Evolutionary conservation across 2,113 vertebrate genomes (phyloP).

Genomic region (Sphyrna mokarran): DNA sequence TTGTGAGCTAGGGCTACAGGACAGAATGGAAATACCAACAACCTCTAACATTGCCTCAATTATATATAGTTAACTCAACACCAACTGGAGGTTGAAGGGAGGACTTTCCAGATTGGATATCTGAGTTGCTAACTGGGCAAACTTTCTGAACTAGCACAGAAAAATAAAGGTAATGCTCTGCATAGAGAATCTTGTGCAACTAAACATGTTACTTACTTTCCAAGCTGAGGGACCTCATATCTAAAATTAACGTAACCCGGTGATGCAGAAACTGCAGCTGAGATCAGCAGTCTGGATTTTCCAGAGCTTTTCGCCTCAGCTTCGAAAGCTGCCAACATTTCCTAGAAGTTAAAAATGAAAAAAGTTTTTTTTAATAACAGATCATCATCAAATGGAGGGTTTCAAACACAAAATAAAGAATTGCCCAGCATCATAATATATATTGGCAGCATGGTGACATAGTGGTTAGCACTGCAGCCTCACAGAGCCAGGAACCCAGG

Average conservation of each 20-base stretch:
- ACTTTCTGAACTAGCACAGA: neutral
- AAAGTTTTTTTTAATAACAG: neutral
- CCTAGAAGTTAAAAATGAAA: conserved; percentile 44
- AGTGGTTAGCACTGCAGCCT: too few species aligned
- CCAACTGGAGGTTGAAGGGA: neutral
- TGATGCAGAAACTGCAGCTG: conserved; percentile 56
- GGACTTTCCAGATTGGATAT: neutral
- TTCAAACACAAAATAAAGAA: neutral
- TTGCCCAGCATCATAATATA: neutral
- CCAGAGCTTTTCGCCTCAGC: conserved; percentile 55
- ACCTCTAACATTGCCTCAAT: neutral
- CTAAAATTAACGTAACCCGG: too few species aligned
- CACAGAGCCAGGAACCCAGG: too few species aligned
- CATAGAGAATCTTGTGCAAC: too few species aligned
- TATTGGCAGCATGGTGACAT: too few species aligned
- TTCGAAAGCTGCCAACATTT: conserved; percentile 61
- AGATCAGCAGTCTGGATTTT: conserved; percentile 60
- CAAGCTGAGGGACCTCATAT: neutral
- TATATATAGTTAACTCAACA: neutral
- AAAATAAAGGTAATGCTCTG: neutral
- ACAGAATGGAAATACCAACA: neutral
- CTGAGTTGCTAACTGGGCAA: neutral
- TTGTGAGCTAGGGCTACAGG: neutral
- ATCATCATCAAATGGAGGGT: too few species aligned
- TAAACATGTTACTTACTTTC: neutral